Conservation (phyloP, 2,797 vertebrate species). For the Acanthiza pusilla region DNA sequence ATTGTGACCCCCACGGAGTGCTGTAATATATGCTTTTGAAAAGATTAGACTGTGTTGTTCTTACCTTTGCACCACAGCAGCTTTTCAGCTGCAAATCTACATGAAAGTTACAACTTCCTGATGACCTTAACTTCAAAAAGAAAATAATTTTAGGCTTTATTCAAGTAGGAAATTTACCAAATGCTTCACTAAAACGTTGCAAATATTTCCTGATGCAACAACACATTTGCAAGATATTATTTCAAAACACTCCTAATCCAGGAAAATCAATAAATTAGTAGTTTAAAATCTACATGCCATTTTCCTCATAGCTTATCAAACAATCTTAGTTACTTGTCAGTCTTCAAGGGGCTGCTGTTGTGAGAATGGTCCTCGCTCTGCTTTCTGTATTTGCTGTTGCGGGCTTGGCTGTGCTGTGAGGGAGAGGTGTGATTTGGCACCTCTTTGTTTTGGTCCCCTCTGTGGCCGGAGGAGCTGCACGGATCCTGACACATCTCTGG, state of each 20-base stretch:
- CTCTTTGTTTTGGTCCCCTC: not conserved
- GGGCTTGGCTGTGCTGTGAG: not conserved
- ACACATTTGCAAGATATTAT: not conserved
- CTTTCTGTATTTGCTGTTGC: not conserved
- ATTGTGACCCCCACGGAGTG: not conserved
- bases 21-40: not conserved
- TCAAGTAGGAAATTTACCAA: not conserved
- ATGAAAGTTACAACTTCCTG: not conserved
- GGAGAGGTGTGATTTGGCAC: not conserved
- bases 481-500: not conserved
- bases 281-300: not conserved
- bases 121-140: not conserved
- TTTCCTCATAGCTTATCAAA: not conserved
- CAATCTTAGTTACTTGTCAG: not conserved
- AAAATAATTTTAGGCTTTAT: not conserved
- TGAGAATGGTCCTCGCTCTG: not conserved
- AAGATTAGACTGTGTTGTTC: not conserved
- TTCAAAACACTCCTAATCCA: not conserved
- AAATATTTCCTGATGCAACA: not conserved
- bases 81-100: not conserved
- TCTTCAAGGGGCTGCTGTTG: not conserved
- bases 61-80: not conserved
- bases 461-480: not conserved
- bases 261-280: not conserved
- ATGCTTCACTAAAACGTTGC: not conserved